A percentile compares a stretch with the other conserved stretches of the same genome.
phyloP scores from a whole-genome alignment of 2,797 vertebrate genomes.

The Schizothorax lantsangensis region DNA sequence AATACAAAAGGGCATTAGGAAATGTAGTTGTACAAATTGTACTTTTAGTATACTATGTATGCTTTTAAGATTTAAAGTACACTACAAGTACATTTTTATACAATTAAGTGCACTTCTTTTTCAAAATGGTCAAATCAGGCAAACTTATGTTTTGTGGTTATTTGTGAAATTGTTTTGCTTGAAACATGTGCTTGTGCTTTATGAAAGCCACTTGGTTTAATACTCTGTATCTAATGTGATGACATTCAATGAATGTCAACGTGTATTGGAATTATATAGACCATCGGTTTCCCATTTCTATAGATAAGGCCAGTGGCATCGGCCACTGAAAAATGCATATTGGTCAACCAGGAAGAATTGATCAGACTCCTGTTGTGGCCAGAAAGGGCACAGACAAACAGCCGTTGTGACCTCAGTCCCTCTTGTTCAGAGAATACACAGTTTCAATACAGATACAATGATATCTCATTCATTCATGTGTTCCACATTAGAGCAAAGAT shows the following conservation, averaged over 20 bases:
- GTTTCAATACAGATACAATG: not conserved
- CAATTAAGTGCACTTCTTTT: not conserved
- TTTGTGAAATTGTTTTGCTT: not conserved
- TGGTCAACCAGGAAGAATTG: conserved; percentile 12
- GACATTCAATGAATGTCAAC: conserved; percentile 1
- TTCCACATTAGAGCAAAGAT: not conserved
- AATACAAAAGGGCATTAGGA: too few species aligned
- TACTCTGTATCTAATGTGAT: not conserved
- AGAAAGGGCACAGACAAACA: conserved; percentile 11
- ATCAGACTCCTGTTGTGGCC: conserved; percentile 20
- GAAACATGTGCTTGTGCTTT: too few species aligned
- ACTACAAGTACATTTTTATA: not conserved
- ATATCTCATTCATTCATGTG: not conserved
- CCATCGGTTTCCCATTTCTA: not conserved
- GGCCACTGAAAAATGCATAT: conserved; percentile 6
- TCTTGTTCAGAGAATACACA: conserved; percentile 8
- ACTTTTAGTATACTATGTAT: too few species aligned
- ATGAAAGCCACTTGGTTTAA: not conserved
- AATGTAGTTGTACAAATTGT: too few species aligned
- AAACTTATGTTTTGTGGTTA: not conserved
- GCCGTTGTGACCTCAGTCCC: not conserved
- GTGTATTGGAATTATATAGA: conserved; percentile 3
- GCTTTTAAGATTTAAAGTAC: not conserved
- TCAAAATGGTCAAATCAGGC: not conserved
- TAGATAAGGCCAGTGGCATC: not conserved